A percentile compares a stretch with the other conserved stretches of the same genome.
Conservation (phyloP, 2,113 vertebrate species). For the Smithornis capensis region DNA sequence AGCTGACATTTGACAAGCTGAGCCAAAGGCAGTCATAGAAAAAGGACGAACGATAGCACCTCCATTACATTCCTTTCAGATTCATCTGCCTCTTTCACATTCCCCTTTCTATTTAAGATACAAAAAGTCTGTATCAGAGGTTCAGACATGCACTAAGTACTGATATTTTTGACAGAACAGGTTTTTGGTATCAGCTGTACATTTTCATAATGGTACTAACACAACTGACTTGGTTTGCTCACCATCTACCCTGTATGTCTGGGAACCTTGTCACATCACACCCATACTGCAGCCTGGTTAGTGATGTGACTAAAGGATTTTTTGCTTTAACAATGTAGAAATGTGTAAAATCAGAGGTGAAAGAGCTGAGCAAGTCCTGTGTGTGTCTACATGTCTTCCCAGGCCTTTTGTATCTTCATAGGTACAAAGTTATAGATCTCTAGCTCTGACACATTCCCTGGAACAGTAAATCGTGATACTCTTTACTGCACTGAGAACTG, state of each 20-base stretch:
- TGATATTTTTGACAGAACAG: too few species aligned
- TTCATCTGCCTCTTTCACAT: neutral
- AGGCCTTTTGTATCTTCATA: neutral
- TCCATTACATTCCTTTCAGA: too few species aligned
- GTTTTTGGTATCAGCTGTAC: too few species aligned
- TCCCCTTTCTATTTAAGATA: neutral
- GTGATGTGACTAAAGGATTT: too few species aligned
- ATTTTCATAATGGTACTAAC: too few species aligned
- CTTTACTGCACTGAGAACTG: neutral
- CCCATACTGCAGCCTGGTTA: too few species aligned
- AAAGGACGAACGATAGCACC: too few species aligned
- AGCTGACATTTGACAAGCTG: neutral
- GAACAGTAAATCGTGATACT: neutral
- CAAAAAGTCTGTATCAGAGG: too few species aligned
- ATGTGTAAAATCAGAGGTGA: neutral
- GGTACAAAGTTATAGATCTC: neutral
- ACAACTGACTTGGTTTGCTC: too few species aligned
- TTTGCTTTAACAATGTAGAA: neutral
- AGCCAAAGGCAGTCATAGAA: neutral
- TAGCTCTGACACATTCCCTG: neutral
- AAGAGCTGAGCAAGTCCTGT: neutral
- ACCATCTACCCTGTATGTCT: too few species aligned
- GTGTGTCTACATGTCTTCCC: accelerated
- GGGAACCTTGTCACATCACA: too few species aligned
- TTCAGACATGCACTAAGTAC: too few species aligned